Conservation (phyloP, 2,888 invertebrate genomes). For the Diarsia mendica region DNA sequence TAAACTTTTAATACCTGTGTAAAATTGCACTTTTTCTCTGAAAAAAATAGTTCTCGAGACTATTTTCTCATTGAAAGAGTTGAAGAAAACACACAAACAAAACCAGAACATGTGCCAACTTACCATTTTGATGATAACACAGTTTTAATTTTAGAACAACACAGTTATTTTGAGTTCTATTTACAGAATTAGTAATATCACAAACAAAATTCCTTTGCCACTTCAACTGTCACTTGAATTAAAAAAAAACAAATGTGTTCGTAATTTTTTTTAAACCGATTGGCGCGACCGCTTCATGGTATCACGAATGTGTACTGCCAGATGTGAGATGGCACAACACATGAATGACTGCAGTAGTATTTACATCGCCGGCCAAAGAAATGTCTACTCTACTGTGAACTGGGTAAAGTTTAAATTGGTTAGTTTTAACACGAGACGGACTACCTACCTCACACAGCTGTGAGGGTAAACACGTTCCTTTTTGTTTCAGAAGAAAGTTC, state of each 20-base stretch:
- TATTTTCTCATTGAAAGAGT: conserved; percentile 18
- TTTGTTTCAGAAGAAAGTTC: conserved; percentile 65
- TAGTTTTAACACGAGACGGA: conserved; percentile 13
- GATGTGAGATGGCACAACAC: conserved; percentile 62
- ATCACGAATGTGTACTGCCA: conserved; percentile 62
- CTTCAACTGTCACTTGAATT: conserved; percentile 31
- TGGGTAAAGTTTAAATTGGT: conserved; percentile 44
- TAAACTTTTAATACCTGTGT: no score
- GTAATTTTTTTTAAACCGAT: conserved; percentile 42
- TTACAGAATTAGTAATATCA: conserved; percentile 20
- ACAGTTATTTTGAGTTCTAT: conserved; percentile 33
- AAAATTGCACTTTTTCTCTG: background rate
- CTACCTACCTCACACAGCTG: conserved; percentile 52
- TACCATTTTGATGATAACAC: conserved; percentile 63
- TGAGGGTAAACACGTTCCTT: conserved; percentile 55
- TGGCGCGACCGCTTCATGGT: conserved; percentile 62
- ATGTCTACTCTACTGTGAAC: conserved; percentile 32
- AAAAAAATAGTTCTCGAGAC: background rate
- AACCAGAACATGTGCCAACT: conserved; percentile 64
- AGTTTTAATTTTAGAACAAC: conserved; percentile 45
- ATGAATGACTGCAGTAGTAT: conserved; percentile 67
- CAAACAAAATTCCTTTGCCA: conserved; percentile 37
- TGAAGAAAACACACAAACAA: conserved; percentile 52
- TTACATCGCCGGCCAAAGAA: conserved; percentile 39
- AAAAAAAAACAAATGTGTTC: conserved; percentile 43